Evolutionary conservation across 2,797 vertebrate species (phyloP).

Genomic region (Sternotherus odoratus): DNA sequence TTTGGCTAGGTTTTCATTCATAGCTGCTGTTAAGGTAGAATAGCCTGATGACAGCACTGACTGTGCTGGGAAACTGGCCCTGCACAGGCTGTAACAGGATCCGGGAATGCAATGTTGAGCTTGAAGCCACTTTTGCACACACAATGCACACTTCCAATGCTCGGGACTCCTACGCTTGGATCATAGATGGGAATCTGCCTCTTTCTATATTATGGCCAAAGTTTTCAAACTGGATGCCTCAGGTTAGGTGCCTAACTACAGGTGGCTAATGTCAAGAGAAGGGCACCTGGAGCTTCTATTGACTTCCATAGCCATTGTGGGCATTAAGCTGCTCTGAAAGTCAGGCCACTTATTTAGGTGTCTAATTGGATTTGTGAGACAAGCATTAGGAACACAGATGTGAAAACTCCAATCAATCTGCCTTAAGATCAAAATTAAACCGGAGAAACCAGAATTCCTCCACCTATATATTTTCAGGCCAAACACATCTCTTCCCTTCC

Average conservation of each 20-base stretch:
- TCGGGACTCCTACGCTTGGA: no score
- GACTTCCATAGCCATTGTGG: conserved; percentile 22
- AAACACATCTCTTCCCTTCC: not conserved
- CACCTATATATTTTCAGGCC: not conserved
- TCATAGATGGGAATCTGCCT: not conserved
- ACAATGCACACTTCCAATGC: not conserved
- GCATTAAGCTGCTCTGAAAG: conserved; percentile 25
- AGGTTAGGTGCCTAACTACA: not conserved
- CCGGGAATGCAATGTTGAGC: not conserved
- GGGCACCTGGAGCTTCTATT: conserved; percentile 20
- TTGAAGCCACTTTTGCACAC: not conserved
- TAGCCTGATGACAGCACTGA: not conserved
- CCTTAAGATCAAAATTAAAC: not conserved
- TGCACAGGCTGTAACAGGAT: not conserved
- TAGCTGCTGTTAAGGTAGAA: not conserved
- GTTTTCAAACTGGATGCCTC: not conserved
- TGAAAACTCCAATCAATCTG: not conserved
- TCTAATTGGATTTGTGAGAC: conserved; percentile 8
- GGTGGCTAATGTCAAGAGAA: conserved; percentile 10
- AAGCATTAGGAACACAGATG: conserved; percentile 8
- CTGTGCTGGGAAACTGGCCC: not conserved
- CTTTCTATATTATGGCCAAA: not conserved
- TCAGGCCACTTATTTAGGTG: conserved; percentile 11
- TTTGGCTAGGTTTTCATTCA: not conserved
- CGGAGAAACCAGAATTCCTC: not conserved